Base-by-base conservation (phyloP, 1,140 invertebrate genomes). In the Meloidogyne hapla region DNA sequence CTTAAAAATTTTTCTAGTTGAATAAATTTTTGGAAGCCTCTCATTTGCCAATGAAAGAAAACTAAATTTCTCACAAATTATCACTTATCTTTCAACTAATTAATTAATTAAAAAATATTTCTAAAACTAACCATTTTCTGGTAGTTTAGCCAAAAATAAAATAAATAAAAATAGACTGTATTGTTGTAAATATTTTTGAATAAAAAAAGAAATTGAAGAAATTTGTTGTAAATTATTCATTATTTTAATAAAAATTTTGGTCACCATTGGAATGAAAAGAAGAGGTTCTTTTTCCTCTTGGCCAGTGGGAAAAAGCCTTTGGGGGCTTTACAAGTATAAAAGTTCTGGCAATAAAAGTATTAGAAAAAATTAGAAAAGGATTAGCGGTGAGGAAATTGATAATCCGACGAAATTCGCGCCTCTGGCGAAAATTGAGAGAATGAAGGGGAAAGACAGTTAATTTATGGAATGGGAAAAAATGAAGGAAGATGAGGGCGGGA, bases 401-500 rank as follows among this genome's bases (percentile, higher is more conserved):
- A 63, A 75, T 75, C 74, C 64, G 70, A 33, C n/a, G 65, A 28
- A 38, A 38, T 69, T 33, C 68, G 33, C 56, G 69, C 72, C 33
- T 64, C 75, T 21, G 68, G 15, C 21, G 23, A 23, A 40, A n/a
- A 28, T 23, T 26, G n/a, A 26, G 40, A 4, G 67, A 56, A 64
- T 76, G 26, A n/a, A 23, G 12, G 15, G 12, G 21, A n/a, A 25
- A 33, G 10, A 28, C 12, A 8, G 68, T 68, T 69, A 79, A 78
- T 78, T 68, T 26, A 77, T 40, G 70, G 64, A 61, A 73, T 73
- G 70, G 56, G n/a, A 73, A 73, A 73, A 56, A 56, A n/a, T n/a
- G 18, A n/a, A n/a, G 48, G 18, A 56, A 56, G 18, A n/a, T n/a
- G 18, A n/a, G 48, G 48, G 48, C 48, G 48, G 4, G n/a, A 56